Evolutionary conservation across 2,113 vertebrate genomes (phyloP).

Genomic region (Romanogobio albipinnatus): DNA sequence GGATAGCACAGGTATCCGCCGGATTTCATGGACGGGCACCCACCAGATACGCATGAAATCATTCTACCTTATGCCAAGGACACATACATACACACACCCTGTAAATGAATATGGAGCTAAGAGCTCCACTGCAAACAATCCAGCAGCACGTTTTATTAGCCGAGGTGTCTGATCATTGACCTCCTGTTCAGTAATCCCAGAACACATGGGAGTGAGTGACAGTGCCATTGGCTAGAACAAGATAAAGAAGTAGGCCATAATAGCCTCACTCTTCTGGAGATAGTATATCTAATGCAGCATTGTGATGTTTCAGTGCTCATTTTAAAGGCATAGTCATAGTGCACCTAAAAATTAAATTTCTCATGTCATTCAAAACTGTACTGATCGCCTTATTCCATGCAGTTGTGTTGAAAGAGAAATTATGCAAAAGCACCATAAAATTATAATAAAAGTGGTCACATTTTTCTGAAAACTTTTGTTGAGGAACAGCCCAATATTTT

Average conservation of each 20-base stretch:
- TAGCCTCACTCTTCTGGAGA: conserved; percentile 17
- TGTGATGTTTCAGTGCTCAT: neutral
- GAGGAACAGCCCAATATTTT: neutral
- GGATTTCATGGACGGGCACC: conserved; percentile 59
- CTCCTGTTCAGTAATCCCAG: conserved; percentile 52
- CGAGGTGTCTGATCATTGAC: conserved; percentile 48
- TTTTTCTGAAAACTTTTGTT: neutral
- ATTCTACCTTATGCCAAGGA: conserved; percentile 47
- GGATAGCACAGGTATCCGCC: conserved; percentile 78
- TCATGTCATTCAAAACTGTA: neutral
- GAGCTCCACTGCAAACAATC: conserved; percentile 58
- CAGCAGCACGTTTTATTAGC: conserved; percentile 51
- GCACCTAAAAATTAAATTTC: neutral
- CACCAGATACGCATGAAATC: conserved; percentile 47
- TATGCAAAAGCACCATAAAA: neutral
- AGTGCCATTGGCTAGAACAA: conserved; percentile 45
- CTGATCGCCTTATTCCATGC: neutral
- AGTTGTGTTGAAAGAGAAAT: neutral
- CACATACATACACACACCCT: conserved; percentile 41
- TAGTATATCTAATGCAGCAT: neutral
- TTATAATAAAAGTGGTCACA: neutral
- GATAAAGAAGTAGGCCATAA: conserved; percentile 41
- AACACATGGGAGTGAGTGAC: conserved; percentile 44
- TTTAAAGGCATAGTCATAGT: neutral
- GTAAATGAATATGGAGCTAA: conserved; percentile 47